Evolutionary conservation across 2,888 invertebrate species (phyloP).

Genomic region (Pollenia griseotomentosa): DNA sequence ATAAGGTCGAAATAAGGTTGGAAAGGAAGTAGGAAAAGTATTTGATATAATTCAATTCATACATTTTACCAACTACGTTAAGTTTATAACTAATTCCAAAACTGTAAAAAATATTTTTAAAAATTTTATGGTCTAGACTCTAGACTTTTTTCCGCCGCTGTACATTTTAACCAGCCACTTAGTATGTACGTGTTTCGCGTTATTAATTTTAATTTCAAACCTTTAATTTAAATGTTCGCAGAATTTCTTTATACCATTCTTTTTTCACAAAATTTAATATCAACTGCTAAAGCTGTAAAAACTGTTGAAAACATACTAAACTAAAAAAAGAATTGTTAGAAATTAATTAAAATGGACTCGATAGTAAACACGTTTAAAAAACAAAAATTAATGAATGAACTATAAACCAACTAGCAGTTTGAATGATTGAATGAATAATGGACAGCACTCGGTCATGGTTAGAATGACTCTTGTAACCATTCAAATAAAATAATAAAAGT

Average conservation of each 20-base stretch:
- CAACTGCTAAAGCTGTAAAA: conserved; percentile 1
- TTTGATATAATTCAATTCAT: no score
- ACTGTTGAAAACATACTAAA: conserved; percentile 15
- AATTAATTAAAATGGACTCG: conserved; percentile 29
- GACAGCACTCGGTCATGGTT: conserved; percentile 57
- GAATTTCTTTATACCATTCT: no score
- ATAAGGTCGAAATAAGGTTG: no score
- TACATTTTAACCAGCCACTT: neutral
- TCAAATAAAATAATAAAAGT: conserved; percentile 57
- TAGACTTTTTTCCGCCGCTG: no score
- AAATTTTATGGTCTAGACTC: neutral
- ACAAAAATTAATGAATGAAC: conserved; percentile 1
- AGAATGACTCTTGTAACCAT: conserved; percentile 48
- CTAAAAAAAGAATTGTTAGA: neutral
- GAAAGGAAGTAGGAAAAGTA: no score
- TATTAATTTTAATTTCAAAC: neutral
- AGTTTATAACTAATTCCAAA: no score
- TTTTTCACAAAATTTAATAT: neutral
- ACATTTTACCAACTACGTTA: no score
- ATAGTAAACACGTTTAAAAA: neutral
- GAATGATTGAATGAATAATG: conserved; percentile 13
- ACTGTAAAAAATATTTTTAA: no score
- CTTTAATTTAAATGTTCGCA: no score
- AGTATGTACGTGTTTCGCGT: neutral
- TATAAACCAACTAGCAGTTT: neutral